Percentiles rank a stretch among this genome's conserved stretches.
Conservation (phyloP, 2,113 vertebrate genomes). For the Carlito syrichta region DNA sequence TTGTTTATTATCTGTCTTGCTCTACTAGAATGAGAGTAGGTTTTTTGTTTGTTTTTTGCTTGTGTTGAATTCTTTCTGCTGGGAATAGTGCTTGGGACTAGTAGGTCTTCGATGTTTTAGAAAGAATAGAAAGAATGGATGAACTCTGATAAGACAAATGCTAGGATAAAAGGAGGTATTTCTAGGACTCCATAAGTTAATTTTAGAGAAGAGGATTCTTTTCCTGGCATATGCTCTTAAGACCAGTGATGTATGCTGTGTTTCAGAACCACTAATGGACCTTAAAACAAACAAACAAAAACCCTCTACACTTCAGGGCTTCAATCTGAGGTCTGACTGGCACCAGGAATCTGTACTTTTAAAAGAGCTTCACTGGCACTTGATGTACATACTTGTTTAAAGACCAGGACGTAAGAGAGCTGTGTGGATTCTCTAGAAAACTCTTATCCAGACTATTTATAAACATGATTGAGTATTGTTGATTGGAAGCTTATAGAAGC, state of each 20-base stretch:
- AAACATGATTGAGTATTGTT: background rate
- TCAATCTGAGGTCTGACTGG: background rate
- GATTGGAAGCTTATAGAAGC: background rate
- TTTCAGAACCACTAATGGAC: background rate
- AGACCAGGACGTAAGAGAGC: background rate
- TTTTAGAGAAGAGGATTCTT: constrained; percentile 23
- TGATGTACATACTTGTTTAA: background rate
- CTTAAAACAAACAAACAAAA: background rate
- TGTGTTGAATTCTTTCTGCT: background rate
- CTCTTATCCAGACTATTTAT: background rate
- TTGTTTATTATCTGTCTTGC: background rate
- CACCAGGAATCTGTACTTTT: background rate
- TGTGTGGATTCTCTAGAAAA: constrained; percentile 18
- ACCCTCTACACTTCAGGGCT: background rate
- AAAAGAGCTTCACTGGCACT: background rate
- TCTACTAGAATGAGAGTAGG: background rate
- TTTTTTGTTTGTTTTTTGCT: background rate
- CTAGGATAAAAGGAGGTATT: background rate
- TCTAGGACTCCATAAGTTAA: background rate
- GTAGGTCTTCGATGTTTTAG: background rate
- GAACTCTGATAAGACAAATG: background rate
- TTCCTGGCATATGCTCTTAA: background rate
- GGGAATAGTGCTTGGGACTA: background rate
- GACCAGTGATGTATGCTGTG: background rate
- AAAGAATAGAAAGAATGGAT: background rate